phyloP scores from a whole-genome alignment of 2,797 vertebrate genomes.

The Petrocephalus sullivani region DNA sequence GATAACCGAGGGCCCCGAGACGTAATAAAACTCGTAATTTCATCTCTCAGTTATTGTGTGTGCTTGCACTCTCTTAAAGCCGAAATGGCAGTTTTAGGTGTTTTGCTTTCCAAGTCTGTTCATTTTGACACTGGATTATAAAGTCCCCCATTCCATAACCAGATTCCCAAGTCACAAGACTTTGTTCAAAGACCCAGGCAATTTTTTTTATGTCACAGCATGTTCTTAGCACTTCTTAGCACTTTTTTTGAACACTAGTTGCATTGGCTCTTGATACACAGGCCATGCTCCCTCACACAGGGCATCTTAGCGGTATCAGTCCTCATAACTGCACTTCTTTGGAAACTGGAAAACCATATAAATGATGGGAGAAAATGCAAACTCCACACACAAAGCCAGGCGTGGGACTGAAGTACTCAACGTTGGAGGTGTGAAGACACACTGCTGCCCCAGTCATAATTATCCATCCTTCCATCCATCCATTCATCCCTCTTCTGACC shows the following conservation, averaged over 20 bases:
- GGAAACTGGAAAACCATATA: not conserved
- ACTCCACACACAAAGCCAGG: not conserved
- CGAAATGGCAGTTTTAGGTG: not conserved
- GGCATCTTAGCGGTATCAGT: not conserved
- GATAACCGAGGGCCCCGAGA: not conserved
- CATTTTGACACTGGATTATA: not conserved
- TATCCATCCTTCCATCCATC: not conserved
- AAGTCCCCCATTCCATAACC: not conserved
- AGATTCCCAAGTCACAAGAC: not conserved
- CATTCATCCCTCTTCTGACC: not conserved
- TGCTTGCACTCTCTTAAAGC: not conserved
- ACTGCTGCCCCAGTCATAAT: not conserved
- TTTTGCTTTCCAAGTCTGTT: not conserved
- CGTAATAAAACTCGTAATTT: not conserved
- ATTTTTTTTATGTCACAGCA: not conserved
- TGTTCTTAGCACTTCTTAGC: not conserved
- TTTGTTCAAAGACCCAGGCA: not conserved
- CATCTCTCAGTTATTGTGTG: not conserved
- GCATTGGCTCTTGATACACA: not conserved
- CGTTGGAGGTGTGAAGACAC: not conserved
- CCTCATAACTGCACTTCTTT: not conserved
- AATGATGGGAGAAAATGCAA: not conserved
- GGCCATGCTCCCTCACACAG: not conserved
- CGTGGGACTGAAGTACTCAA: not conserved
- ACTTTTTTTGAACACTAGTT: not conserved